These are phyloP conservation scores for Ladona fulva DNA, from an alignment of 1,140 invertebrate species.

Conservation along the genomic window DNA sequence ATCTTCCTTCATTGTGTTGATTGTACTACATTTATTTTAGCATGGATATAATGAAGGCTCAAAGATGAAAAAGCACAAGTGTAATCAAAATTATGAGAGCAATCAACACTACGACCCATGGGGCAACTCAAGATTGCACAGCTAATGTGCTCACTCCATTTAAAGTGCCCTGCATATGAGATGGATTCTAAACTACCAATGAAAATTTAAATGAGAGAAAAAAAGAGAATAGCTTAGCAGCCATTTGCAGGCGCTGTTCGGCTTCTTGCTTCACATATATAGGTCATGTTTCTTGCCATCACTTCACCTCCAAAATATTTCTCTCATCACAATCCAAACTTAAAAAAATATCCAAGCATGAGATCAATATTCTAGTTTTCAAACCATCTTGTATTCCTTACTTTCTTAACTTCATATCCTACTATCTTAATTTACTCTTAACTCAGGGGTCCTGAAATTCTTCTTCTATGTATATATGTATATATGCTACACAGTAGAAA, in stretches of 20 bases:
- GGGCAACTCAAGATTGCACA: neutral
- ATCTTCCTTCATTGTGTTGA: neutral
- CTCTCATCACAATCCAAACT: neutral
- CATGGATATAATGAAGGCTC: neutral
- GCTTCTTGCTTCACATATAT: neutral
- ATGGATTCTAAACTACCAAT: neutral
- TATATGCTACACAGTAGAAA: constrained; percentile 17
- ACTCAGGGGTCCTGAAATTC: neutral
- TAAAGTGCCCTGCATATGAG: neutral
- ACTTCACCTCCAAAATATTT: neutral
- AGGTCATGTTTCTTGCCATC: neutral
- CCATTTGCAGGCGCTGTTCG: neutral
- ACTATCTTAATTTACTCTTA: neutral
- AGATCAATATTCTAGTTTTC: constrained; percentile 13
- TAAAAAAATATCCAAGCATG: constrained; percentile 13
- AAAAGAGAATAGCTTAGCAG: neutral
- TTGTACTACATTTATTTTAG: neutral
- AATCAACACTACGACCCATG: neutral
- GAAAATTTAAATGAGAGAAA: neutral
- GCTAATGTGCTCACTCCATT: neutral
- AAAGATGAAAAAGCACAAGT: neutral
- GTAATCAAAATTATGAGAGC: constrained; percentile 3
- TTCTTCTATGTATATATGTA: constrained; percentile 15
- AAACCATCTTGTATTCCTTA: constrained; percentile 9
- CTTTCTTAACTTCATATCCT: constrained; percentile 9